Conservation (phyloP, 2,113 vertebrate species). For the Physeter macrocephalus region DNA sequence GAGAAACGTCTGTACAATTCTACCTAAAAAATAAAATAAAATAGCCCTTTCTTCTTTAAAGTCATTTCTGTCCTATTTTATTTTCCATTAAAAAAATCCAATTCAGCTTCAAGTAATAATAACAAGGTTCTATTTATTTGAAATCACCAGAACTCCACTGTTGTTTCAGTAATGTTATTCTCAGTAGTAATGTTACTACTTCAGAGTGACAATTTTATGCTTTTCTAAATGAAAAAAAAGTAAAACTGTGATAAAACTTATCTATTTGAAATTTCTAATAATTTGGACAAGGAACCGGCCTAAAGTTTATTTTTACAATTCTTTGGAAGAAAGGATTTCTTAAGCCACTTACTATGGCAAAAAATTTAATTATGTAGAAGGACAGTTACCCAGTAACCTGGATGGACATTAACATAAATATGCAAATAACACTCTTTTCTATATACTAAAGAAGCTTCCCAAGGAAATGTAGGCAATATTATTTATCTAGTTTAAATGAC, state of each 20-base stretch:
- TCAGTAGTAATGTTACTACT: slow-evolving; percentile 70
- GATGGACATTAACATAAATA: slow-evolving; percentile 25
- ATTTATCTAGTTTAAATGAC: slow-evolving; percentile 26
- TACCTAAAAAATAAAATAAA: slow-evolving; percentile 28
- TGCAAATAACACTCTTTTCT: background rate
- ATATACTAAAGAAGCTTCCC: background rate
- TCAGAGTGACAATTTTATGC: slow-evolving; percentile 70
- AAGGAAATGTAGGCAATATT: background rate
- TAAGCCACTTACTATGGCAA: slow-evolving; percentile 8
- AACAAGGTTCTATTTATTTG: slow-evolving; percentile 64
- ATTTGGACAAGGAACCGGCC: slow-evolving; percentile 8
- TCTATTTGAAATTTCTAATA: slow-evolving; percentile 43
- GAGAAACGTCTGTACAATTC: background rate
- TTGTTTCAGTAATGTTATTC: slow-evolving; percentile 71
- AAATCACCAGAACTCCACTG: slow-evolving; percentile 60
- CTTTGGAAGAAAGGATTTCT: background rate
- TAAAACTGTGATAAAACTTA: slow-evolving; percentile 50
- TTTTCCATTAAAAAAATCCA: slow-evolving; percentile 66
- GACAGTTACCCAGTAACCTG: slow-evolving; percentile 35
- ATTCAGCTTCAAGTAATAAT: slow-evolving; percentile 65
- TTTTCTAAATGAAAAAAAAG: slow-evolving; percentile 63
- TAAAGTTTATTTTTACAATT: slow-evolving; percentile 30
- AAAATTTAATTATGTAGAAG: slow-evolving; percentile 41
- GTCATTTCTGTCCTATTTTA: slow-evolving; percentile 49
- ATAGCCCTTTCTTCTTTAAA: slow-evolving; percentile 39